Base-by-base conservation (phyloP, 2,113 vertebrate species). In the Stegastes partitus region DNA sequence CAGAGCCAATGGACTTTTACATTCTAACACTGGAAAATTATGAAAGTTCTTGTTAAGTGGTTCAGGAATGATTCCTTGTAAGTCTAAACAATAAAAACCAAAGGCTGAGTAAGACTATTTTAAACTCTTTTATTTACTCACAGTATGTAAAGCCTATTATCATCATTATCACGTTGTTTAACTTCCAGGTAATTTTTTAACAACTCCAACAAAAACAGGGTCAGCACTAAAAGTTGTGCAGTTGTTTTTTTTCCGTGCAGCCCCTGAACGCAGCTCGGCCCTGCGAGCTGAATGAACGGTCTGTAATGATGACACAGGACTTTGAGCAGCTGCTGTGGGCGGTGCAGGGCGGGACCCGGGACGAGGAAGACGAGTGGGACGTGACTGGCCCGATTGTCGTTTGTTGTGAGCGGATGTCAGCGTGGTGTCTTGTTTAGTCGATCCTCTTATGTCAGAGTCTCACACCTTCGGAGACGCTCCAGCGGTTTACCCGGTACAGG, bases 311-410 rank as follows among this genome's bases (percentile, higher is more conserved):
- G 77, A 74, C 18, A 0, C 28, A 11, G 44, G 11, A 2, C 22
- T 72, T 69, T 21, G 19, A 12, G 15, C 22, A 69, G 57, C 23
- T 16, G 68, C 5, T 1, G 57, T 49, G 66, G 62, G 83, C 21
- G 75, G 74, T 1, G 45, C 47, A 5, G 54, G 64, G 68, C 34
- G 74, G 47, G 57, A 23, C 53, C 15, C 5, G 23, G n/a, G 70
- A 87, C 84, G 68, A 76, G 78, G 73, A 81, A 57, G 85, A 93
- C 91, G 91, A 90, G 92, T 10, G 59, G 4, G 78, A 93, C 89
- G 91, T 94, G 93, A 90, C 91, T 56, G 5, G 1, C 22, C 11
- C 9, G 0, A 42, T 12, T 58, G 68, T 5, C n/a, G 34, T 16
- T 75, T 72, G 74, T 66, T 74, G 62, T 73, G 37, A 58, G 10